Conservation (phyloP, 2,113 vertebrate species). For the Sander lucioperca region DNA sequence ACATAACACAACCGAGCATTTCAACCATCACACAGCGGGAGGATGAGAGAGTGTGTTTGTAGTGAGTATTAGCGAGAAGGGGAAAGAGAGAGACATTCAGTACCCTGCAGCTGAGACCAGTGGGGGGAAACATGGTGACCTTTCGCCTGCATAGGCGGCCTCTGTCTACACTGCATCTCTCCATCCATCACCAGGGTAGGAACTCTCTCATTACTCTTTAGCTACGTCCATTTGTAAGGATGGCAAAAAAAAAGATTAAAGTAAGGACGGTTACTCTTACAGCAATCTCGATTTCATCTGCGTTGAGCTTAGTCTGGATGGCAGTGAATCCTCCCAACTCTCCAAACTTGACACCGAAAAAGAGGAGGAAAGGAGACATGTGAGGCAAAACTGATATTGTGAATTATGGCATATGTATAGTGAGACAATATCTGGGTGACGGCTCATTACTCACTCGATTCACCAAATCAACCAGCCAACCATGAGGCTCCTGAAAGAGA, state of each 20-base stretch:
- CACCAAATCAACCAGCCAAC: slow-evolving; percentile 98
- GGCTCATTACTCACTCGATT: slow-evolving; percentile 90
- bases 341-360: slow-evolving; percentile 88
- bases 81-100: slow-evolving; percentile 57
- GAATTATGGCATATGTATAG: not conserved
- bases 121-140: slow-evolving; percentile 52
- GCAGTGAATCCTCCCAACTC: slow-evolving; percentile 97
- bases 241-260: not conserved
- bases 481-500: slow-evolving; percentile 95
- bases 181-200: not conserved
- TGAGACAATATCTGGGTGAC: not conserved
- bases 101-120: slow-evolving; percentile 56
- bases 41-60: slow-evolving; percentile 56
- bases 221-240: not conserved
- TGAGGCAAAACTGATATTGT: not conserved
- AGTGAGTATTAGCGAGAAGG: slow-evolving; percentile 36
- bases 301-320: slow-evolving; percentile 95
- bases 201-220: slow-evolving; percentile 23
- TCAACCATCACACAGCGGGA: slow-evolving; percentile 60
- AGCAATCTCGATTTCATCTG: slow-evolving; percentile 95
- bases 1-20: slow-evolving; percentile 73
- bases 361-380: not conserved
- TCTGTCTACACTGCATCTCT: slow-evolving; percentile 8
- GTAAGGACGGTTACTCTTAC: slow-evolving; percentile 81
- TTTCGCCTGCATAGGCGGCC: slow-evolving; percentile 51